These are phyloP conservation scores for Drosophila asahinai DNA, from an alignment of 1,140 invertebrate species.

Conservation along the genomic window DNA sequence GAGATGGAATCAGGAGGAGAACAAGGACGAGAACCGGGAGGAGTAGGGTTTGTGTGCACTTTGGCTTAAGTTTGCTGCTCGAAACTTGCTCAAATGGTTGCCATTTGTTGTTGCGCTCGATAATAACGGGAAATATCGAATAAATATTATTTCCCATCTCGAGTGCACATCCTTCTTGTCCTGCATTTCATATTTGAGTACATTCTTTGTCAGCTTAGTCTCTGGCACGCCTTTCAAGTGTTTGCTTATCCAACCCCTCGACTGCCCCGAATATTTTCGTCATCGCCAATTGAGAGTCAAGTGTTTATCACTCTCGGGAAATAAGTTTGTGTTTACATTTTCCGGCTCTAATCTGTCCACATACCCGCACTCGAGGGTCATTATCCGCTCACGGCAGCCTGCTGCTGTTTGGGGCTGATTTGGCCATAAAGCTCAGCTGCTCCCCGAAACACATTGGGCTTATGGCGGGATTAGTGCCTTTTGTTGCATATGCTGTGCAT, in stretches of 20 bases:
- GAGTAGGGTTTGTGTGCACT: slow-evolving; percentile 44
- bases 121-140: slow-evolving; percentile 72
- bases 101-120: slow-evolving; percentile 35
- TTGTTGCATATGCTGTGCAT: slow-evolving; percentile 60
- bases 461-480: slow-evolving; percentile 62
- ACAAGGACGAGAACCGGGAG: background rate
- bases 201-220: slow-evolving; percentile 48
- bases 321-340: slow-evolving; percentile 29
- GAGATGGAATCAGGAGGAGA: background rate
- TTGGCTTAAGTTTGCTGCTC: slow-evolving; percentile 60
- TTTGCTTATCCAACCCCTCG: slow-evolving; percentile 15
- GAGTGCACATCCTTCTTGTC: slow-evolving; percentile 39
- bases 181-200: slow-evolving; percentile 47
- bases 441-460: slow-evolving; percentile 43
- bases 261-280: slow-evolving; percentile 21
- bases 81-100: slow-evolving; percentile 67
- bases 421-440: slow-evolving; percentile 56
- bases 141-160: slow-evolving; percentile 73
- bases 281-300: slow-evolving; percentile 47
- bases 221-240: slow-evolving; percentile 23
- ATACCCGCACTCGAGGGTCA: slow-evolving; percentile 4
- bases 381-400: slow-evolving; percentile 1
- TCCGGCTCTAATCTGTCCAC: slow-evolving; percentile 32
- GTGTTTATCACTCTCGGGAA: slow-evolving; percentile 36
- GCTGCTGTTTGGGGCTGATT: slow-evolving; percentile 4